Percentiles rank a stretch among this genome's conserved stretches.
These are phyloP conservation scores for Rhombomys opimus DNA, from an alignment of 2,113 vertebrate species.

Conservation along the genomic window DNA sequence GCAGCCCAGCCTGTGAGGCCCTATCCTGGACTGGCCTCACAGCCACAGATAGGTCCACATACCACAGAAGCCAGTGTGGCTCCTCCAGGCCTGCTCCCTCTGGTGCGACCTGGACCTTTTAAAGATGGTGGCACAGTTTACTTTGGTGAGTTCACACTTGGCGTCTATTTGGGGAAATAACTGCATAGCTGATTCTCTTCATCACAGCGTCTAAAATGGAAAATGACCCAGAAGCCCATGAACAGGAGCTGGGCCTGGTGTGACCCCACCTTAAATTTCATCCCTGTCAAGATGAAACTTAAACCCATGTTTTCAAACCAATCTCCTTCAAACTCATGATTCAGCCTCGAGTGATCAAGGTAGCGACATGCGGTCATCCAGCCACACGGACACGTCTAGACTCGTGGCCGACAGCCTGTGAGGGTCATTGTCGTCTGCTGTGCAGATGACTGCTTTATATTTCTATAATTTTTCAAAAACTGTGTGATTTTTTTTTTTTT, in stretches of 20 bases:
- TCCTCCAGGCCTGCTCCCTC: rapidly evolving
- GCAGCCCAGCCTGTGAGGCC: rapidly evolving
- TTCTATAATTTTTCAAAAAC: background rate
- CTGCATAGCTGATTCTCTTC: rapidly evolving
- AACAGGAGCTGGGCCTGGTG: background rate
- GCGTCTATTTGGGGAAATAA: background rate
- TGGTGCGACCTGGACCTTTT: rapidly evolving
- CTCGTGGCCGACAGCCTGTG: rapidly evolving
- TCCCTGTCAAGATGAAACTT: rapidly evolving
- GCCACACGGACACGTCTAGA: rapidly evolving
- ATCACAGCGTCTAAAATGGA: rapidly evolving
- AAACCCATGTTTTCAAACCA: rapidly evolving
- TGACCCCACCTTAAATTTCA: background rate
- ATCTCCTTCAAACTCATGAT: background rate
- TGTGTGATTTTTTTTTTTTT: background rate
- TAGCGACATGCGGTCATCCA: rapidly evolving
- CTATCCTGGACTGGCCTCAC: background rate
- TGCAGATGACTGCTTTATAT: background rate
- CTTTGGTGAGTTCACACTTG: rapidly evolving
- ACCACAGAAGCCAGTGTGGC: background rate
- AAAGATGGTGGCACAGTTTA: rapidly evolving
- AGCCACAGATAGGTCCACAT: rapidly evolving
- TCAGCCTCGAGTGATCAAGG: rapidly evolving
- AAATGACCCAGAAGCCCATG: rapidly evolving
- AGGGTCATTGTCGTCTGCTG: rapidly evolving